Conservation (phyloP, 2,888 invertebrate species). For the Zaprionus lineosus region DNA sequence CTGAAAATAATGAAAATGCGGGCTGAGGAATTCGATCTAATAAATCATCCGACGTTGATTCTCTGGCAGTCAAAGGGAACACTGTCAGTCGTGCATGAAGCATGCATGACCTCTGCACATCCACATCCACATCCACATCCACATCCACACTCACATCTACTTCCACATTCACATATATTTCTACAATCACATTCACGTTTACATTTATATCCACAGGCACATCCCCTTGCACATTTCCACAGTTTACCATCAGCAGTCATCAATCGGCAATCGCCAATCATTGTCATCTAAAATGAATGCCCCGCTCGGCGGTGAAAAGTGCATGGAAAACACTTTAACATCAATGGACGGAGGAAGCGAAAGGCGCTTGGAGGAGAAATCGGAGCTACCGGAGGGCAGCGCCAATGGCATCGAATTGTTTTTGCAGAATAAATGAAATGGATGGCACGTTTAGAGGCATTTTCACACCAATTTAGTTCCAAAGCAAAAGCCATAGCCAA, state of each 20-base stretch:
- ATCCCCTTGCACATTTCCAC: not conserved
- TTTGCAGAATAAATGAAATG: slow-evolving; percentile 39
- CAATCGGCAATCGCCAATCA: slow-evolving; percentile 43
- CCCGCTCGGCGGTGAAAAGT: slow-evolving; percentile 29
- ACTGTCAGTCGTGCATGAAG: slow-evolving; percentile 7
- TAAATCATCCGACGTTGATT: not conserved
- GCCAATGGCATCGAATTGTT: slow-evolving; percentile 22
- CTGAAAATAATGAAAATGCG: too few relatives aligned
- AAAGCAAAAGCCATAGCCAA: too few relatives aligned
- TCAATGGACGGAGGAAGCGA: not conserved
- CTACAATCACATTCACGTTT: not conserved
- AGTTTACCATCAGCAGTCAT: not conserved
- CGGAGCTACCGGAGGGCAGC: not conserved
- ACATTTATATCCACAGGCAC: not conserved
- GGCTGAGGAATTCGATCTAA: not conserved
- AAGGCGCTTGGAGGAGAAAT: not conserved
- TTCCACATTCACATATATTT: not conserved
- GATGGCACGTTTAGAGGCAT: slow-evolving; percentile 59
- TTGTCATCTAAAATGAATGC: slow-evolving; percentile 54
- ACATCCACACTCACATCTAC: not conserved
- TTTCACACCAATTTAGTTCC: slow-evolving; percentile 67
- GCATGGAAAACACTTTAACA: slow-evolving; percentile 23
- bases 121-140: not conserved
- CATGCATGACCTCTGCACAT: slow-evolving; percentile 7
- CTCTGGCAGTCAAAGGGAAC: not conserved